These are phyloP conservation scores for Rhagium mordax DNA, from an alignment of 2,888 invertebrate genomes.

Conservation along the genomic window DNA sequence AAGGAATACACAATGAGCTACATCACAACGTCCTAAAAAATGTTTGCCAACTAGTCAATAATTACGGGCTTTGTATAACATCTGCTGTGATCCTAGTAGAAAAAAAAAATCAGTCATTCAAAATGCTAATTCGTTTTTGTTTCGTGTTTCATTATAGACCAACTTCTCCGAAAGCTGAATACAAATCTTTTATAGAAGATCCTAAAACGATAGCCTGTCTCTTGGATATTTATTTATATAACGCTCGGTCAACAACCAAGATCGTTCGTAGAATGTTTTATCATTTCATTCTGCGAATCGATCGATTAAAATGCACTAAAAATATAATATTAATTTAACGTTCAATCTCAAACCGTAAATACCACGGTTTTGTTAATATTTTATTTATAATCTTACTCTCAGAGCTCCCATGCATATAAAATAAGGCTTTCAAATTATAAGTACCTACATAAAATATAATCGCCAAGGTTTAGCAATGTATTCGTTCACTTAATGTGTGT, in stretches of 20 bases:
- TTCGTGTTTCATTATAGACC: background rate
- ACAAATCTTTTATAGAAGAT: background rate
- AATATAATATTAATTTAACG: background rate
- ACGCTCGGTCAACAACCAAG: background rate
- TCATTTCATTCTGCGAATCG: background rate
- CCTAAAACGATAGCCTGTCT: background rate
- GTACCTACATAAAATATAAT: constrained; percentile 15
- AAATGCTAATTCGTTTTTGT: background rate
- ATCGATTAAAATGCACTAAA: background rate
- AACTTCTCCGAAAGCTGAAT: background rate
- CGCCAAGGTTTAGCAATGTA: background rate
- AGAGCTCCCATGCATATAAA: constrained; percentile 3
- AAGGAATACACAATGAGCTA: too few relatives aligned
- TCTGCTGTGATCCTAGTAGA: too few relatives aligned
- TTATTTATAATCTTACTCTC: background rate
- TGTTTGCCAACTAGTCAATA: background rate
- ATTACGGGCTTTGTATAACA: background rate
- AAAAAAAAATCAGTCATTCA: background rate
- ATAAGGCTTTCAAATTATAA: constrained; percentile 14
- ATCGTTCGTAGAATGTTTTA: background rate
- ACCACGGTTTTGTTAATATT: background rate
- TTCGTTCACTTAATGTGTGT: background rate
- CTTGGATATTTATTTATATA: background rate
- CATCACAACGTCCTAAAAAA: too few relatives aligned
- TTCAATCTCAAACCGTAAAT: background rate